Evolutionary conservation across 2,888 invertebrate species (phyloP).

Genomic region (Noctua pronuba): DNA sequence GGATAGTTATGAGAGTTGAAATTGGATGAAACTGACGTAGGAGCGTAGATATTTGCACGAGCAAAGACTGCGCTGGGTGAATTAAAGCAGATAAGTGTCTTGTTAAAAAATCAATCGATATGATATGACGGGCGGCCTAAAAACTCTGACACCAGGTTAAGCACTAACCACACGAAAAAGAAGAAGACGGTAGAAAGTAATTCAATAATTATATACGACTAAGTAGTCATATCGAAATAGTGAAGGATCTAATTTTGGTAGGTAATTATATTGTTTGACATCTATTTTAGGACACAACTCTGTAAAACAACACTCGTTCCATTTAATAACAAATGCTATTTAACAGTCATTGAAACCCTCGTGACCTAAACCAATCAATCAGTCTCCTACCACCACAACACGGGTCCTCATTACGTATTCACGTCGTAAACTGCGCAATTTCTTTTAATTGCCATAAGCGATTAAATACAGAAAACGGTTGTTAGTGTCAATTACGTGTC

Average conservation of each 20-base stretch:
- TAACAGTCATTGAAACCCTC: constrained; percentile 31
- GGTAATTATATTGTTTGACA: not conserved
- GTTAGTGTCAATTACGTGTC: constrained; percentile 54
- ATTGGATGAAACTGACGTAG: not conserved
- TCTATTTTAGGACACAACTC: not conserved
- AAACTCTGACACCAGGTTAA: too few species aligned
- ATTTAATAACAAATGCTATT: constrained; percentile 6
- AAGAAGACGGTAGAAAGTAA: not conserved
- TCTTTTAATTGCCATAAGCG: constrained; percentile 44
- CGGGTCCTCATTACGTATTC: constrained; percentile 41
- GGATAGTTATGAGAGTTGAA: too few species aligned
- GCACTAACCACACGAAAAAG: too few species aligned
- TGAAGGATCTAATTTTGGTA: not conserved
- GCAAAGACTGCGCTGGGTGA: not conserved
- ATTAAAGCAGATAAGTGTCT: not conserved
- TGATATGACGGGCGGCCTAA: not conserved
- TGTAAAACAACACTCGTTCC: constrained; percentile 6
- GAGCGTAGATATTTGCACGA: too few species aligned
- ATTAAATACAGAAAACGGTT: constrained; percentile 38
- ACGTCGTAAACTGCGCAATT: constrained; percentile 40
- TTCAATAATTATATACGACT: not conserved
- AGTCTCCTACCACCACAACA: not conserved
- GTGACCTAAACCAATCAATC: constrained; percentile 42
- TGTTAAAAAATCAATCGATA: not conserved
- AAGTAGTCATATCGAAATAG: not conserved